These are phyloP conservation scores for Acanthosepion pharaonis DNA, from an alignment of 2,888 invertebrate species.

Conservation along the genomic window DNA sequence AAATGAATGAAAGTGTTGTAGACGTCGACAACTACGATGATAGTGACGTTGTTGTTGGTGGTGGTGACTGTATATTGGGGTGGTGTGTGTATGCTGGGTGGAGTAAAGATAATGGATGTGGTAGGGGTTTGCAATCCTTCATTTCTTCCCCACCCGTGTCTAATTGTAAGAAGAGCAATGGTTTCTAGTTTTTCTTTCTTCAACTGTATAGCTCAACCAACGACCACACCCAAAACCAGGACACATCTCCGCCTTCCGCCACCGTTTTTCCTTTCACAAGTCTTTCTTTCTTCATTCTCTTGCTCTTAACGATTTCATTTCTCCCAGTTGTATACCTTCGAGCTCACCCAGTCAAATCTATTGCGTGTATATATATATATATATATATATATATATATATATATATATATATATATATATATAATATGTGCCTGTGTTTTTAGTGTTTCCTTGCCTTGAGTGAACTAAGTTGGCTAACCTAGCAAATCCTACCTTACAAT, in stretches of 20 bases:
- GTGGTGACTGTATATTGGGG: background rate
- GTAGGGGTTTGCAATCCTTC: background rate
- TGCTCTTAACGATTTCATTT: no score
- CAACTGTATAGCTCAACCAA: background rate
- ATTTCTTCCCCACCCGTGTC: background rate
- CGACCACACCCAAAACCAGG: slow-evolving; percentile 21
- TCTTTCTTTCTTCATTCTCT: no score
- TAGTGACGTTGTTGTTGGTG: background rate
- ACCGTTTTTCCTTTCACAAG: background rate
- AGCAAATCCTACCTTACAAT: background rate
- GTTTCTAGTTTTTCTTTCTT: background rate
- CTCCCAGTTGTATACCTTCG: no score
- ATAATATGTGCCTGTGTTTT: background rate
- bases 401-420: no score
- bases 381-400: no score
- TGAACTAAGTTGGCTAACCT: background rate
- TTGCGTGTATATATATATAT: no score
- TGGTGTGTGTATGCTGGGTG: background rate
- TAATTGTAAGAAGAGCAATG: background rate
- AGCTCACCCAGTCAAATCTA: no score
- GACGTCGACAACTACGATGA: no score
- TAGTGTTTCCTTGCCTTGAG: background rate
- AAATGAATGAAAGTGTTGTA: background rate
- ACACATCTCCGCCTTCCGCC: background rate
- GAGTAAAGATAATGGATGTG: background rate